Evolutionary conservation across 2,113 vertebrate genomes (phyloP).

Genomic region (Carassius auratus): DNA sequence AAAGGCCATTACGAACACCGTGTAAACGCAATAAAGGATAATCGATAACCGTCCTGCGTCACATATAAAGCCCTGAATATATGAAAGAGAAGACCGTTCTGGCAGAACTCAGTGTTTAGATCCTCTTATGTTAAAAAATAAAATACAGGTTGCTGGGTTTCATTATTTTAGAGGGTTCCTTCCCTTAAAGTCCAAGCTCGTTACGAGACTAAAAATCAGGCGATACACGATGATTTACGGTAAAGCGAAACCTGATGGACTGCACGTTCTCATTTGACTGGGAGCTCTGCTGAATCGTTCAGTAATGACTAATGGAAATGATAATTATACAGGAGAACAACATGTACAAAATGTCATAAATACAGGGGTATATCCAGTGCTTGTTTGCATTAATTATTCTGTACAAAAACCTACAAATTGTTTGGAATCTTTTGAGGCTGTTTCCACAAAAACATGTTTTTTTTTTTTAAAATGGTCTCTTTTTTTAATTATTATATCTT

Average conservation of each 20-base stretch:
- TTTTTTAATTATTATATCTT: no score
- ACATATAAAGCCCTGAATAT: not conserved
- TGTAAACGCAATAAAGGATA: not conserved
- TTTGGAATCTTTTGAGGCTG: no score
- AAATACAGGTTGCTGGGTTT: not conserved
- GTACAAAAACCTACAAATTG: no score
- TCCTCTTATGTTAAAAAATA: not conserved
- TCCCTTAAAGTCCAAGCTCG: not conserved
- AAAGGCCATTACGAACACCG: no score
- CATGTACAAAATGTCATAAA: no score
- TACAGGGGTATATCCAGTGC: no score
- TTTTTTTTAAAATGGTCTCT: no score
- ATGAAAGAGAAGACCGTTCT: not conserved
- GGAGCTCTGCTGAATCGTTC: not conserved
- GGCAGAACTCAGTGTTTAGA: not conserved
- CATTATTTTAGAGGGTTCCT: no score
- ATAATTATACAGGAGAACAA: not conserved
- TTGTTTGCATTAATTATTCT: no score
- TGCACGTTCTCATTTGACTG: constrained; percentile 66
- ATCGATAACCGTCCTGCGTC: not conserved
- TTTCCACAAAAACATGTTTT: no score
- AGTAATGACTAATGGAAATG: not conserved
- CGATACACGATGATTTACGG: constrained; percentile 61
- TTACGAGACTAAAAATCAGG: not conserved
- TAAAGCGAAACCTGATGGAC: constrained; percentile 63